Evolutionary conservation across 2,888 invertebrate species (phyloP).

Genomic region (Cinara cedri): DNA sequence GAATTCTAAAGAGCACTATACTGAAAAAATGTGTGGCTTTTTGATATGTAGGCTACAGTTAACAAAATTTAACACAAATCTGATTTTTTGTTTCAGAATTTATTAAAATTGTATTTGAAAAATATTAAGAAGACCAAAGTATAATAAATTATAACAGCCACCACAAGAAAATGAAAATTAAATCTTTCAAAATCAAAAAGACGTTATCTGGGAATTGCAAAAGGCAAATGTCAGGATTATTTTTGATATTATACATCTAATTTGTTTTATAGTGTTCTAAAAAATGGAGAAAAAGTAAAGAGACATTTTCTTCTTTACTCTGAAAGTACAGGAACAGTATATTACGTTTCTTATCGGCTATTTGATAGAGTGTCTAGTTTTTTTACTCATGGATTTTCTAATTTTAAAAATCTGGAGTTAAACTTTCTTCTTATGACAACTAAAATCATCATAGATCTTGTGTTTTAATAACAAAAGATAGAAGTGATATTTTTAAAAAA

Average conservation of each 20-base stretch:
- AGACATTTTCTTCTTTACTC: constrained; percentile 7
- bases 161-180: constrained; percentile 11
- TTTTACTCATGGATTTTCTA: constrained; percentile 2
- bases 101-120: not conserved
- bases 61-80: constrained; percentile 6
- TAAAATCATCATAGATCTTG: constrained; percentile 5
- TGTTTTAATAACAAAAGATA: constrained; percentile 11
- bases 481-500: not conserved
- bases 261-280: constrained; percentile 9
- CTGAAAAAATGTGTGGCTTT: constrained; percentile 10
- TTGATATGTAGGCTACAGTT: not conserved
- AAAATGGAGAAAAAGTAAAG: constrained; percentile 11
- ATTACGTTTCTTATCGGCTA: not conserved
- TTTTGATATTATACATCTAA: not conserved
- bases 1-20: not conserved
- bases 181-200: constrained; percentile 16
- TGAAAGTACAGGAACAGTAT: constrained; percentile 4
- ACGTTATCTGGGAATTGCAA: not conserved
- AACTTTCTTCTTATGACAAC: constrained; percentile 5
- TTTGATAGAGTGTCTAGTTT: not conserved
- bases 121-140: constrained; percentile 6
- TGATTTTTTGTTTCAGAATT: constrained; percentile 2
- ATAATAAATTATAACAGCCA: not conserved
- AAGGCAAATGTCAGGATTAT: constrained; percentile 5
- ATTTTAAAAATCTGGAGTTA: constrained; percentile 3